Conservation (phyloP, 2,797 vertebrate genomes). For the Enteromius unitaeniatus region DNA sequence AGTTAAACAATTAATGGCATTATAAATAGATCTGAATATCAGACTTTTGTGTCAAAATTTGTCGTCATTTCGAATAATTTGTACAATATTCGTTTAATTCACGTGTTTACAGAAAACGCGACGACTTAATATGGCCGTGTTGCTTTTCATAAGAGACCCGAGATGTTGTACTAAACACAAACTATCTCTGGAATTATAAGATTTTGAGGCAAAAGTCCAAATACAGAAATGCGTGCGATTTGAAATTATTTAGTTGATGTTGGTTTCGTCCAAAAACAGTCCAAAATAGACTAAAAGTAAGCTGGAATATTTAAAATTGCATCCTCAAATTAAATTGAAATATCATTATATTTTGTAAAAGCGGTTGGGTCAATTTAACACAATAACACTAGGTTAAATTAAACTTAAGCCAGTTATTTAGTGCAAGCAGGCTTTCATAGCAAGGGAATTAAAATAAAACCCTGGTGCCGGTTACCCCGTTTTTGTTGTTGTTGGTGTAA, state of each 20-base stretch:
- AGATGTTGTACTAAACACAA: not conserved
- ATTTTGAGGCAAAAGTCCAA: not conserved
- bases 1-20: not conserved
- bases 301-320: not conserved
- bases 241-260: not conserved
- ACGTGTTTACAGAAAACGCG: not conserved
- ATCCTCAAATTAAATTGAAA: not conserved
- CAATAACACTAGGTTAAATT: not conserved
- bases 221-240: not conserved
- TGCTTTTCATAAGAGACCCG: not conserved
- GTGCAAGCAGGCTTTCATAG: not conserved
- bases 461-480: not conserved
- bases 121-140: not conserved
- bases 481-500: not conserved
- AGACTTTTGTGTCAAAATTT: not conserved
- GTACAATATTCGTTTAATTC: not conserved
- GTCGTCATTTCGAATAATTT: not conserved
- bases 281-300: not conserved
- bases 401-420: not conserved
- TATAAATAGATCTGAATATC: not conserved
- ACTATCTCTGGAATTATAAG: not conserved
- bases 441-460: not conserved
- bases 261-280: not conserved
- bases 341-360: not conserved
- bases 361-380: not conserved